Conservation (phyloP, 1,140 invertebrate genomes). For the Drosophila biarmipes region DNA sequence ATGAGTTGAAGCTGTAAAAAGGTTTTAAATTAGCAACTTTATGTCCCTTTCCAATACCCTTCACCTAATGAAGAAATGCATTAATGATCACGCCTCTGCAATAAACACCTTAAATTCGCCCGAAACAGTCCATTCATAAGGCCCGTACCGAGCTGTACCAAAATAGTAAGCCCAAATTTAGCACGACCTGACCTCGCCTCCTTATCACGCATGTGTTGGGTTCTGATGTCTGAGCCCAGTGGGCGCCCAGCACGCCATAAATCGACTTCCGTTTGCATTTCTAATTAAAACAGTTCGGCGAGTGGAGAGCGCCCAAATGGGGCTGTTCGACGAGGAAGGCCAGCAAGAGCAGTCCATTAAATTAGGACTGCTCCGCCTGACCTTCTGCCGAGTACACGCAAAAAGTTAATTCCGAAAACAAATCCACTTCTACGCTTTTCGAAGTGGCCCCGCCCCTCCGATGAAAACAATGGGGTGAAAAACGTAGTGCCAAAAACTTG, state of each 20-base stretch:
- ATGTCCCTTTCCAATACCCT: too few species aligned
- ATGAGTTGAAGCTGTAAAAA: too few species aligned
- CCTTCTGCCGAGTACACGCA: constrained; percentile 29
- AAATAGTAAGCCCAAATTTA: constrained; percentile 2
- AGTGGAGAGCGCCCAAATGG: constrained; percentile 29
- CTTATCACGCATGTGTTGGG: constrained; percentile 10
- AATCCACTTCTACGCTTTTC: constrained; percentile 15
- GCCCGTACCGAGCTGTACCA: background rate
- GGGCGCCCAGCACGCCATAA: constrained; percentile 55
- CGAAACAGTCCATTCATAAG: background rate
- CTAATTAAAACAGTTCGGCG: constrained; percentile 59
- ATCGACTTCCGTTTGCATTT: constrained; percentile 65
- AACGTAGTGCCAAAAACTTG: constrained; percentile 1
- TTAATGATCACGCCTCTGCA: too few species aligned
- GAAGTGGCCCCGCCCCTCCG: constrained; percentile 22
- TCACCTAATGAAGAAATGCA: too few species aligned
- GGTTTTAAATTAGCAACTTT: too few species aligned
- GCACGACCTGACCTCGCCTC: constrained; percentile 10
- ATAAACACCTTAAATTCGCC: background rate
- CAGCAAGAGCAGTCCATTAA: constrained; percentile 12
- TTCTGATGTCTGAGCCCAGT: constrained; percentile 5
- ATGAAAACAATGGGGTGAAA: constrained; percentile 3
- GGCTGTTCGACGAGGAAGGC: constrained; percentile 4
- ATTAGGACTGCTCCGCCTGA: constrained; percentile 17
- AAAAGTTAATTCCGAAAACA: constrained; percentile 30